Percentiles rank a stretch among this genome's conserved stretches.
phyloP scores from a whole-genome alignment of 2,888 invertebrate species.

The Hedychridium roseum region DNA sequence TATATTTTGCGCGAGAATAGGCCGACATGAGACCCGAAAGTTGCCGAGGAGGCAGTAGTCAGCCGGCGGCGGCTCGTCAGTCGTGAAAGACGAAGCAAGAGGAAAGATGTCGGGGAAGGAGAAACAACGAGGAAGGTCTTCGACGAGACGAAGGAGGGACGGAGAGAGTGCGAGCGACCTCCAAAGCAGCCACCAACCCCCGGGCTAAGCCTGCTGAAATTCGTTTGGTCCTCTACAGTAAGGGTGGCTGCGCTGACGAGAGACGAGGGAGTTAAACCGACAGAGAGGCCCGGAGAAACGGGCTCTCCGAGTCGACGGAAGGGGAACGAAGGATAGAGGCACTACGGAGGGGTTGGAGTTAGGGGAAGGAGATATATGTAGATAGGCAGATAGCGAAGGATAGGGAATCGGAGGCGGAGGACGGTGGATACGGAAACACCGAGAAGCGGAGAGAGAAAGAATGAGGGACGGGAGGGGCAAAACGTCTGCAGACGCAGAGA shows the following conservation, averaged over 20 bases:
- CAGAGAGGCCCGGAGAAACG: constrained; percentile 21
- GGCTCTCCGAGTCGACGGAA: constrained; percentile 11
- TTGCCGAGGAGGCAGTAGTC: too few relatives aligned
- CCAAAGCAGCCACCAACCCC: constrained; percentile 38
- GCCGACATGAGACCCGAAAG: too few relatives aligned
- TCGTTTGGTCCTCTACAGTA: constrained; percentile 38
- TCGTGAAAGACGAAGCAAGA: too few relatives aligned
- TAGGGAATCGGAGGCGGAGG: too few relatives aligned
- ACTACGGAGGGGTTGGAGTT: constrained; percentile 13
- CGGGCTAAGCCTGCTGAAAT: constrained; percentile 42
- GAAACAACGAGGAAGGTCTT: constrained; percentile 7
- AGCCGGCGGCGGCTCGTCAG: too few relatives aligned
- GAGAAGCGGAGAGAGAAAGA: constrained; percentile 9
- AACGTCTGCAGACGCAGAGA: too few relatives aligned
- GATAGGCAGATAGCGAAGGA: too few relatives aligned
- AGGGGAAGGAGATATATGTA: too few relatives aligned
- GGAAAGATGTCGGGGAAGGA: constrained; percentile 20
- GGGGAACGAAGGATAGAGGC: constrained; percentile 13
- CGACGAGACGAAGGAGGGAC: neutral
- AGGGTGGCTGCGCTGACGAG: constrained; percentile 34
- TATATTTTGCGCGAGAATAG: too few relatives aligned
- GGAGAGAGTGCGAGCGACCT: constrained; percentile 20
- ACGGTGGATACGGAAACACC: too few relatives aligned
- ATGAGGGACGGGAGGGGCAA: constrained; percentile 3
- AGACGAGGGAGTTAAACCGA: constrained; percentile 10